Evolutionary conservation across 2,113 vertebrate genomes (phyloP).

Genomic region (Oostethus manadensis): DNA sequence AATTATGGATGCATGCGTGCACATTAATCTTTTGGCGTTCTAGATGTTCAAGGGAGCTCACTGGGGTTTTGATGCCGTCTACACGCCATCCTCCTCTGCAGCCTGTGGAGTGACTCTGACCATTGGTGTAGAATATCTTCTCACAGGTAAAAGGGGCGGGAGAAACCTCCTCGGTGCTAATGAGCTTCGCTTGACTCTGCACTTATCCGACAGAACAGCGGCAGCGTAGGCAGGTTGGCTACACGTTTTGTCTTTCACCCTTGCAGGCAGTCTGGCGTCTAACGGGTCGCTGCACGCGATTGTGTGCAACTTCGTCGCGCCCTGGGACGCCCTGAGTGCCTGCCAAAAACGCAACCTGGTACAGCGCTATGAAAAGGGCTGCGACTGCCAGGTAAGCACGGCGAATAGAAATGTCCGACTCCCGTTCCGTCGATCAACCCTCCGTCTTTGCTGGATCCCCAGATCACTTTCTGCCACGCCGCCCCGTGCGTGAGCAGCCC

Average conservation of each 20-base stretch:
- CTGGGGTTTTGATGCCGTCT: constrained; percentile 79
- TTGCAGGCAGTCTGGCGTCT: constrained; percentile 79
- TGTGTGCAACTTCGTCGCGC: constrained; percentile 84
- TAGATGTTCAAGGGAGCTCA: constrained; percentile 94
- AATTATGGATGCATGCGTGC: not conserved
- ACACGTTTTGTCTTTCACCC: not conserved
- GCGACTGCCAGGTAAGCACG: constrained; percentile 85
- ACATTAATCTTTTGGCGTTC: not conserved
- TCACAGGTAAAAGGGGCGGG: constrained; percentile 79
- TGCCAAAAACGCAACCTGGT: constrained; percentile 89
- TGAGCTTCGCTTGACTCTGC: constrained; percentile 33
- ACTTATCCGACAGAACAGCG: constrained; percentile 77
- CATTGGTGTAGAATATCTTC: constrained; percentile 84
- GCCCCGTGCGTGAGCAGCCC: constrained; percentile 78
- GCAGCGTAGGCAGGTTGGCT: too few species aligned
- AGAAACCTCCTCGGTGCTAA: too few species aligned
- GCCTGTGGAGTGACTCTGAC: constrained; percentile 85
- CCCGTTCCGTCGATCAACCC: constrained; percentile 66
- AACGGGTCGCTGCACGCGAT: constrained; percentile 84
- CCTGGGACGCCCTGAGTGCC: constrained; percentile 82
- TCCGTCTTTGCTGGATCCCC: constrained; percentile 72
- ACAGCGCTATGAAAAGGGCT: constrained; percentile 89
- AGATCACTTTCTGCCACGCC: constrained; percentile 86
- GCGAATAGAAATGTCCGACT: too few species aligned
- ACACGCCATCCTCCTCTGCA: constrained; percentile 84